Evolutionary conservation across 2,113 vertebrate species (phyloP).

Genomic region (Balaeniceps rex): DNA sequence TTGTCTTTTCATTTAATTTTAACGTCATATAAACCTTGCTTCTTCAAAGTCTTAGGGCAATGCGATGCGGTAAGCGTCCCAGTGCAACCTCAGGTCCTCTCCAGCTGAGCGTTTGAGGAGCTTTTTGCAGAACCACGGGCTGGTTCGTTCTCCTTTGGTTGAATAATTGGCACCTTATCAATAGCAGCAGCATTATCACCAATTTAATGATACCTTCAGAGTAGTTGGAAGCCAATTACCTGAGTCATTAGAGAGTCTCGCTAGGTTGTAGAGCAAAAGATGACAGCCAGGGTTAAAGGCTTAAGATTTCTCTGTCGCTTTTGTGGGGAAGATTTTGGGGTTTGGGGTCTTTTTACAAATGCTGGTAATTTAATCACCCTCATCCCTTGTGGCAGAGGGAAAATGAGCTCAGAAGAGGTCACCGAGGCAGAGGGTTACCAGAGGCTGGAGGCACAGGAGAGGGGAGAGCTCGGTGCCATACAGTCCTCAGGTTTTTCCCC

Average conservation of each 20-base stretch:
- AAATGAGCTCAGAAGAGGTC: not conserved
- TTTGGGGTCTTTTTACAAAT: not conserved
- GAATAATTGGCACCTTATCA: not conserved
- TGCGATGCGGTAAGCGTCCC: not conserved
- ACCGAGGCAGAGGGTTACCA: not conserved
- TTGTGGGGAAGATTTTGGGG: not conserved
- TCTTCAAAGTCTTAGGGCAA: not conserved
- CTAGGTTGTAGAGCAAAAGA: not conserved
- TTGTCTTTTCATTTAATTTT: not conserved
- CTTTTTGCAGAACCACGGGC: not conserved
- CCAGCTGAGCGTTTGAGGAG: not conserved
- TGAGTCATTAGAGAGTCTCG: not conserved
- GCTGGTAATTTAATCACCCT: not conserved
- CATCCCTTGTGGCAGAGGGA: not conserved
- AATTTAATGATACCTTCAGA: not conserved
- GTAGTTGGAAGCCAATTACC: not conserved
- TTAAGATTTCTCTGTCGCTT: not conserved
- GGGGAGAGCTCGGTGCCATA: accelerated
- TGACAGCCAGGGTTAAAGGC: not conserved
- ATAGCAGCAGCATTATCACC: not conserved
- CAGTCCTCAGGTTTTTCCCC: not conserved
- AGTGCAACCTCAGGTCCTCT: not conserved
- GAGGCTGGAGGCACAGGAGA: not conserved
- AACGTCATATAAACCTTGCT: not conserved
- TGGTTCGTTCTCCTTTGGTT: not conserved